Conservation (phyloP, 2,113 vertebrate species). For the Cisticola juncidis region DNA sequence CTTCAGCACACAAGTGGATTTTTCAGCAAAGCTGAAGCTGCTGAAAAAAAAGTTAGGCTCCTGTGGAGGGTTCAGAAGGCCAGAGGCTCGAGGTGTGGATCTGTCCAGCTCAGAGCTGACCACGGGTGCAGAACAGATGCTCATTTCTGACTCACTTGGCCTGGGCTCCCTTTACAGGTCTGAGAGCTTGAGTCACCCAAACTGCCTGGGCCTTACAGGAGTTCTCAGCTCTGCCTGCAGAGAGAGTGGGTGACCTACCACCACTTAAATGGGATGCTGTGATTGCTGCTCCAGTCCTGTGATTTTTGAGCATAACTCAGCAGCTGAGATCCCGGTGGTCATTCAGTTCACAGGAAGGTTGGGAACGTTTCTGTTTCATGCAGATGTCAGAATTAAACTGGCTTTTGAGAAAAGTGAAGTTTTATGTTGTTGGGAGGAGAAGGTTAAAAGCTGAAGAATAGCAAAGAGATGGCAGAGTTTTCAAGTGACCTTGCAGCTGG, state of each 20-base stretch:
- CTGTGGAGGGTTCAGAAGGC: background rate
- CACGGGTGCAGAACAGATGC: background rate
- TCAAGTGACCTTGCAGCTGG: background rate
- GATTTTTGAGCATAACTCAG: background rate
- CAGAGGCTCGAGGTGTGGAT: fast-evolving
- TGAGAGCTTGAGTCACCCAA: background rate
- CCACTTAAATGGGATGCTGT: background rate
- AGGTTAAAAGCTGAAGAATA: background rate
- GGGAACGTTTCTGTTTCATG: background rate
- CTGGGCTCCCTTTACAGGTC: background rate
- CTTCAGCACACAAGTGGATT: background rate
- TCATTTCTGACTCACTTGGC: background rate
- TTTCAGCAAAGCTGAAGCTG: background rate
- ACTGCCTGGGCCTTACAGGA: background rate
- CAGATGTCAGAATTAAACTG: background rate
- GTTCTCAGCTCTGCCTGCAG: background rate
- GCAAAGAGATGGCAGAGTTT: fast-evolving
- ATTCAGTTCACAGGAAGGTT: background rate
- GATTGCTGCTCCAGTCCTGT: background rate
- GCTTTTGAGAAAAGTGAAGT: background rate
- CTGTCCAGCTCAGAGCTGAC: background rate
- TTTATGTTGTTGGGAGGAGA: background rate
- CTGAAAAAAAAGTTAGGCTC: background rate
- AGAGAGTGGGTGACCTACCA: background rate
- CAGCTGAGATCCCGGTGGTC: background rate